phyloP scores from a whole-genome alignment of 2,797 vertebrate genomes.

The Poecile montanus region DNA sequence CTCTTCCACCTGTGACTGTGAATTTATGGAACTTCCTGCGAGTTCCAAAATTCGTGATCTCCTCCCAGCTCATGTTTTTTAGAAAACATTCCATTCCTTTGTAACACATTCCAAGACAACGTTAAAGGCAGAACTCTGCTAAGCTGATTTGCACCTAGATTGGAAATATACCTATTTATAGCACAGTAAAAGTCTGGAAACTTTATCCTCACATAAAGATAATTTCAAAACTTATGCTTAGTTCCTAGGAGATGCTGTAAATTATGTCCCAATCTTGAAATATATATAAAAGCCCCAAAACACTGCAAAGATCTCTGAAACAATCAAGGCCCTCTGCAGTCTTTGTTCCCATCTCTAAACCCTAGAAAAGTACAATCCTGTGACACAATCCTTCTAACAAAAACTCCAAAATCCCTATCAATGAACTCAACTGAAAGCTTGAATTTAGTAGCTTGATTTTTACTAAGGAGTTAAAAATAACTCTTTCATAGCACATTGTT shows the following conservation, averaged over 20 bases:
- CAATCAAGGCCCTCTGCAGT: background rate
- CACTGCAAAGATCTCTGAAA: background rate
- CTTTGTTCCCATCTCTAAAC: background rate
- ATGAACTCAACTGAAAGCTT: background rate
- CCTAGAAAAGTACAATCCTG: background rate
- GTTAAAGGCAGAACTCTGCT: background rate
- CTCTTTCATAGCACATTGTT: background rate
- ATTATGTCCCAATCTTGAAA: background rate
- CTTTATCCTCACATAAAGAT: background rate
- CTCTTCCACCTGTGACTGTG: background rate
- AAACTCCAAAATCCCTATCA: background rate
- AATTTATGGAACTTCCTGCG: background rate
- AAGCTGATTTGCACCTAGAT: background rate
- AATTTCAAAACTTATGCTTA: background rate
- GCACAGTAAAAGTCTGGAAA: background rate
- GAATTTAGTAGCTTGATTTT: background rate
- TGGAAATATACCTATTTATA: background rate
- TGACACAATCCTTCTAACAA: background rate
- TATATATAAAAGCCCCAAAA: rapidly evolving
- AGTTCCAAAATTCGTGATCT: background rate
- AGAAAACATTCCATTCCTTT: background rate
- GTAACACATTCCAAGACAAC: background rate
- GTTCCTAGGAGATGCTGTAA: background rate
- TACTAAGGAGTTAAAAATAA: background rate
- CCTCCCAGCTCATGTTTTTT: background rate